phyloP scores from a whole-genome alignment of 2,113 vertebrate species.

The Phylloscopus trochiloides region DNA sequence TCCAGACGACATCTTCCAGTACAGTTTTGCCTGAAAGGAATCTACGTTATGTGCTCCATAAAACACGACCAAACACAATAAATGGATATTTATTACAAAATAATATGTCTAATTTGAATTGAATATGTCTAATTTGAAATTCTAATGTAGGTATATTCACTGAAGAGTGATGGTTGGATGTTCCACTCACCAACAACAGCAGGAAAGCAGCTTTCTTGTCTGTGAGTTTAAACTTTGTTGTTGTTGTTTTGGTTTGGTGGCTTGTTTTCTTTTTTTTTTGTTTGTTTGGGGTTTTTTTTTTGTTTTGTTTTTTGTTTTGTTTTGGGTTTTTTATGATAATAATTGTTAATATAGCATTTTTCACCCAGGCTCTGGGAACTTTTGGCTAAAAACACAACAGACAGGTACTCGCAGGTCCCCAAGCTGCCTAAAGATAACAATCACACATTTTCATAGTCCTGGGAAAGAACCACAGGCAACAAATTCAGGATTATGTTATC shows the following conservation, averaged over 20 bases:
- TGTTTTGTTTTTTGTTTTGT: no score
- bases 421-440: not conserved
- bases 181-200: not conserved
- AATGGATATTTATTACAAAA: not conserved
- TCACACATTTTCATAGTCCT: not conserved
- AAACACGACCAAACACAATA: not conserved
- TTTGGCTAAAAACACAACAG: not conserved
- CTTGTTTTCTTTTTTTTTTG: no score
- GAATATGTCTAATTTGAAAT: not conserved
- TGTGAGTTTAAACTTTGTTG: not conserved
- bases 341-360: not conserved
- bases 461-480: not conserved
- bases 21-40: not conserved
- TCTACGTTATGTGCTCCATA: not conserved
- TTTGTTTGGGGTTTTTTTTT: no score
- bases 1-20: not conserved
- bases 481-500: not conserved
- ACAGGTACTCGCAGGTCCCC: not conserved
- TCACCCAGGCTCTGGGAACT: not conserved
- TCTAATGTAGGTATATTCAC: not conserved
- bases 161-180: not conserved
- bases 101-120: not conserved
- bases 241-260: not conserved
- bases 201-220: not conserved
- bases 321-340: not conserved